Evolutionary conservation across 2,888 invertebrate genomes (phyloP).

Genomic region (Thysanoteuthis rhombus): DNA sequence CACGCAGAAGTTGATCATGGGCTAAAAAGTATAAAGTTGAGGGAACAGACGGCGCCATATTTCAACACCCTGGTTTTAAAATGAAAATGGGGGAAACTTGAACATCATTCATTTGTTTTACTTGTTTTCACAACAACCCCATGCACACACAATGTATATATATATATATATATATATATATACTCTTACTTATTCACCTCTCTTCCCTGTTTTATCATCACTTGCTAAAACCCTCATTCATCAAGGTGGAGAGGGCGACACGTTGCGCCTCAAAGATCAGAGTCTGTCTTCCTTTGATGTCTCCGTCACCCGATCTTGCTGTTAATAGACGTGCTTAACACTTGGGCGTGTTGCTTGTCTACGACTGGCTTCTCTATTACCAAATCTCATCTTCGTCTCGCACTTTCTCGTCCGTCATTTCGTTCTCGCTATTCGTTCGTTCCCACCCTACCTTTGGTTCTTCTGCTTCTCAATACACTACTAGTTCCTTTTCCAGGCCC

Average conservation of each 20-base stretch:
- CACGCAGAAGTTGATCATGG: not conserved
- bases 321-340: conserved; percentile 12
- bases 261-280: not conserved
- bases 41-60: not conserved
- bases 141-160: too few species aligned
- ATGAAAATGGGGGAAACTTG: not conserved
- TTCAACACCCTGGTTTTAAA: not conserved
- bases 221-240: conserved; percentile 12
- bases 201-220: not conserved
- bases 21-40: not conserved
- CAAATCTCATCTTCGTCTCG: not conserved
- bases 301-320: conserved; percentile 12
- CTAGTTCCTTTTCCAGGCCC: too few species aligned
- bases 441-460: not conserved
- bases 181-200: not conserved
- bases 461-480: too few species aligned
- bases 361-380: not conserved
- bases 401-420: not conserved
- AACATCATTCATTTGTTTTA: not conserved
- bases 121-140: too few species aligned
- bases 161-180: too few species aligned
- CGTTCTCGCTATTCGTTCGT: not conserved
- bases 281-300: not conserved
- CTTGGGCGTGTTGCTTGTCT: conserved; percentile 12
- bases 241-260: not conserved